These are phyloP conservation scores for Zeuzera pyrina DNA, from an alignment of 2,888 invertebrate species.

Conservation along the genomic window DNA sequence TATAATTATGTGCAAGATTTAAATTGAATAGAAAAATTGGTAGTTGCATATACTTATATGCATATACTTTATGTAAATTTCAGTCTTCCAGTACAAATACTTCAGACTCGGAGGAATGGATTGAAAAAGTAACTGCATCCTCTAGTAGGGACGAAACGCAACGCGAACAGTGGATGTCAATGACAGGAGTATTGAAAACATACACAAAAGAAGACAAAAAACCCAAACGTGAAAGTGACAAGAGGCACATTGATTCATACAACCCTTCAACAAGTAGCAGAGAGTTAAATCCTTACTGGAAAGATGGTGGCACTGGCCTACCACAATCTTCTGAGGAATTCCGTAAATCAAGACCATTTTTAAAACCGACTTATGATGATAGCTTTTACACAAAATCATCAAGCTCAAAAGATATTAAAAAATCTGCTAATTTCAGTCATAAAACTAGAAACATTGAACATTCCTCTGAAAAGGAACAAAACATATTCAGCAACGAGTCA, in stretches of 20 bases:
- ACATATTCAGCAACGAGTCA: conserved; percentile 5
- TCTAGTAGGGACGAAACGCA: conserved; percentile 27
- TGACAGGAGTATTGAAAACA: conserved; percentile 68
- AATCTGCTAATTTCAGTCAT: conserved; percentile 10
- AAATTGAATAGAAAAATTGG: too few relatives aligned
- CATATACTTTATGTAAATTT: conserved; percentile 15
- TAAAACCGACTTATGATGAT: conserved; percentile 48
- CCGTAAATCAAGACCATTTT: conserved; percentile 42
- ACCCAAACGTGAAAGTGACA: conserved; percentile 63
- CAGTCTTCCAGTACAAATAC: conserved; percentile 44
- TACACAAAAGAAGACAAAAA: conserved; percentile 59
- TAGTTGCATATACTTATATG: conserved; percentile 3
- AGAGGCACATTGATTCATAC: conserved; percentile 72
- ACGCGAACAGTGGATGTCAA: conserved; percentile 89
- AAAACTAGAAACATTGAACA: conserved; percentile 5
- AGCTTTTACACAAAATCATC: conserved; percentile 29
- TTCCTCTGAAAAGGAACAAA: conserved; percentile 4
- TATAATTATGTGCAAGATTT: not conserved
- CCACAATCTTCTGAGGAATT: conserved; percentile 68
- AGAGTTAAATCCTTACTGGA: conserved; percentile 96
- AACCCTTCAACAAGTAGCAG: conserved; percentile 80
- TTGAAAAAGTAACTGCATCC: conserved; percentile 59
- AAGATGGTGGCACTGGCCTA: conserved; percentile 88
- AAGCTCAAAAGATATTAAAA: conserved; percentile 10
- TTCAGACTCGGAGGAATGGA: conserved; percentile 72